Percentiles rank a stretch among this genome's conserved stretches.
Evolutionary conservation across 2,113 vertebrate genomes (phyloP).

Genomic region (Ciconia stormi): DNA sequence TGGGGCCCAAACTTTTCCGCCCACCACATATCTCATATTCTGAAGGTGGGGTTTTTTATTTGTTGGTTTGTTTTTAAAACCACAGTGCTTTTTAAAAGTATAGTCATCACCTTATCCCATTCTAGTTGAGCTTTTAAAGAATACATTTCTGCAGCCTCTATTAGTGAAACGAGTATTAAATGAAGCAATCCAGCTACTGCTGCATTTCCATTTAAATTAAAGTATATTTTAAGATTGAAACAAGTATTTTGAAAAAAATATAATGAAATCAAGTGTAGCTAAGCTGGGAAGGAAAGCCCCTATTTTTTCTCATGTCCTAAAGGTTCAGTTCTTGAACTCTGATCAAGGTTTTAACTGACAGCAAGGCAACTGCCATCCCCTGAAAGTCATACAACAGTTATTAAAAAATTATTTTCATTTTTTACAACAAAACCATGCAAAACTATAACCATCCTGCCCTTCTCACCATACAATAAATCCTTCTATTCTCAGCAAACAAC

Average conservation of each 20-base stretch:
- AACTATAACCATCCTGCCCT: not conserved
- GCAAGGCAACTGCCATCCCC: not conserved
- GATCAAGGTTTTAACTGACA: not conserved
- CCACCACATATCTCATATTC: not conserved
- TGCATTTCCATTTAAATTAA: not conserved
- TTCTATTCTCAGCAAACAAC: not conserved
- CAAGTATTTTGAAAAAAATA: not conserved
- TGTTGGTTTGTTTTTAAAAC: not conserved
- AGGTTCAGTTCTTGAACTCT: not conserved
- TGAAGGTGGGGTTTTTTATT: not conserved
- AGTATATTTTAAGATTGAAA: not conserved
- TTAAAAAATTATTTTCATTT: not conserved
- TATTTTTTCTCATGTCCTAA: not conserved
- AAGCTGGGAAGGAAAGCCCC: not conserved
- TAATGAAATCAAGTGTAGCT: not conserved
- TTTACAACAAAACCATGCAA: not conserved
- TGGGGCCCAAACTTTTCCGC: not conserved
- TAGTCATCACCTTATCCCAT: not conserved
- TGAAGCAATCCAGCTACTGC: not conserved
- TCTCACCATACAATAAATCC: conserved; percentile 8
- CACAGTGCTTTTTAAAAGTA: not conserved
- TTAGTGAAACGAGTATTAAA: not conserved
- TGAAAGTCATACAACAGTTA: not conserved
- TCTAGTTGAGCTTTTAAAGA: not conserved
- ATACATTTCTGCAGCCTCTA: not conserved